Evolutionary conservation across 2,113 vertebrate genomes (phyloP), one percentile per base, ranked within the genome.

Genomic region (Entomyzon cyanotis): DNA sequence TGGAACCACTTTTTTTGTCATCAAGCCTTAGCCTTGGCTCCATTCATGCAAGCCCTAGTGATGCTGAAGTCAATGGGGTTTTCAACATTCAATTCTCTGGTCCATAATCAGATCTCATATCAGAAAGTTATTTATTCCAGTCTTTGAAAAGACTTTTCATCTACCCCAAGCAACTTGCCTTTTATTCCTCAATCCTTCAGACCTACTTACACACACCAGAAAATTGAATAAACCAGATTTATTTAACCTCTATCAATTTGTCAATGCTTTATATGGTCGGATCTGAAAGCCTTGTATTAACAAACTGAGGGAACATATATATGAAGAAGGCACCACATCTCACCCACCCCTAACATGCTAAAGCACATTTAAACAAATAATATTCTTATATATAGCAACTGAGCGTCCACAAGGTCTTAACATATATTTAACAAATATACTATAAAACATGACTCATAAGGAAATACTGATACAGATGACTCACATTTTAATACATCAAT

Each of bases 151-250:
- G 22, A 69, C 30, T 49, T 64, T 44, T 76, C 31, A 47, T 58
- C 62, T 65, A 68, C 23, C 27, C 76, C 15, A 76, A 76, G 49
- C 33, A 90, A 47, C 19, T 22, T 65, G 17, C 30, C 41, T 78
- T 35, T 35, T 67, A 42, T 88, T 87, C 8, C 60, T 84, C n/a
- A 89, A 75, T 63, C 73, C 44, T 89, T 90, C 69, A 89, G 52
- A 71, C 62, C 68, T 82, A 70, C 81, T 87, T 90, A 90, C 6
- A 53, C 13, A 67, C 35, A 44, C 15, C 50, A 71, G 52, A 78
- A 91, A 93, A 85, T 11, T 31, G 5, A 94, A 93, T 78, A 87
- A 95, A 89, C 78, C 90, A 91, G 83, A 93, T 95, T 89, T 78
- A 78, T 50, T 93, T 87, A 78, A 96, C 75, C 90, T 87, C 63